Conservation (phyloP, 2,797 vertebrate genomes). For the Eulemur albifrons region DNA sequence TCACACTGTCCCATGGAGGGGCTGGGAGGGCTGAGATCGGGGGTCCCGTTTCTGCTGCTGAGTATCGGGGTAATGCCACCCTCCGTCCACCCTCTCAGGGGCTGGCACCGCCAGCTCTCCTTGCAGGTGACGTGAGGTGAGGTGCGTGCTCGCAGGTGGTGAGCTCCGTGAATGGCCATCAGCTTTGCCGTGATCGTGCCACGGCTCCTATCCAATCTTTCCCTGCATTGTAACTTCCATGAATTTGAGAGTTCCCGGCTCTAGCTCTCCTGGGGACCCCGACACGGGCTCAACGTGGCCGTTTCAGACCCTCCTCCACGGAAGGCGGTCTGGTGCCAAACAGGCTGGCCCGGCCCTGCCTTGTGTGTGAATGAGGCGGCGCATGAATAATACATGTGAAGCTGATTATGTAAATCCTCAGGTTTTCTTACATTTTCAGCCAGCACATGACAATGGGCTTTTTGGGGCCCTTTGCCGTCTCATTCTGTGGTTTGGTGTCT, state of each 20-base stretch:
- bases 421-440: slow-evolving; percentile 55
- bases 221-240: not conserved
- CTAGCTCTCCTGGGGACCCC: not conserved
- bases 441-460: slow-evolving; percentile 52
- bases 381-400: slow-evolving; percentile 69
- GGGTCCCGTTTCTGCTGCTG: not conserved
- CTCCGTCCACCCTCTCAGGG: not conserved
- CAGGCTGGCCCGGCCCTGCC: not conserved
- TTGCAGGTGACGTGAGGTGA: not conserved
- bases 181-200: fast-evolving
- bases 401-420: slow-evolving; percentile 74
- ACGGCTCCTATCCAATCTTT: fast-evolving
- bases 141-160: fast-evolving
- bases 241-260: not conserved
- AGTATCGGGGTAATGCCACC: not conserved
- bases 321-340: not conserved
- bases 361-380: not conserved
- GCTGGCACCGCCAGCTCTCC: not conserved
- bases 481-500: slow-evolving; percentile 28
- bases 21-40: not conserved
- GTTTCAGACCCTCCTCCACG: not conserved
- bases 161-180: fast-evolving
- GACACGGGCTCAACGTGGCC: not conserved
- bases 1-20: not conserved
- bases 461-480: slow-evolving; percentile 1